Base-by-base conservation (phyloP, 2,113 vertebrate genomes). In the Archocentrus centrarchus region DNA sequence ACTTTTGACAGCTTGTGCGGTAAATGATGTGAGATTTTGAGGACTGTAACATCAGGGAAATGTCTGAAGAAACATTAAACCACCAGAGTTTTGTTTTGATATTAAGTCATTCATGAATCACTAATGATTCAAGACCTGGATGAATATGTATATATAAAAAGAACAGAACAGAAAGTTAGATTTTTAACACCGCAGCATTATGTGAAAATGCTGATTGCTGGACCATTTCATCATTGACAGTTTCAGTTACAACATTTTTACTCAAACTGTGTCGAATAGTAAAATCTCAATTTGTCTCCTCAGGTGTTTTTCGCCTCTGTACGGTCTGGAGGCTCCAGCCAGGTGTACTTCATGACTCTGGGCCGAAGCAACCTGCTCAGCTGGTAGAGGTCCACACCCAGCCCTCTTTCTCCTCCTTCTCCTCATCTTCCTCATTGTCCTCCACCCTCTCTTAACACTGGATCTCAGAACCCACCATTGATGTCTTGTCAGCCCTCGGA, bases 341-440 rank as follows among this genome's bases (percentile, higher is more conserved):
- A 99, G 96, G 98, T 99, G 62, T 99, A 99, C 96, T 99, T 99
- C 93, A 99, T 99, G 98, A 99, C 98, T 77, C 95, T 99, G 91
- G 98, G 98, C 77, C 97, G 98, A 93, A 99, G 97, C 95, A 99
- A 98, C 93, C 97, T 99, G 93, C 97, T 99, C 94, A 99, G 98
- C 96, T 99, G 98, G 98, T 99, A 98, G 97, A 96, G 95, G 92
- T 90, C 91, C 90, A 88, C 14, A 5, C 50, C 79, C 68, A 7
- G 30, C 62, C 81, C 80, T 86, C 68, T 32, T 81, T 81, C 79
- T 91, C 85, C 47, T 79, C 66, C 37, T 82, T 47, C 60, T 79
- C 59, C 47, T 78, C 83, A 58, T 81, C 79, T 47, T 87, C 81
- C 81, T 86, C 84, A 50, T 88, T 20, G 63, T 66, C 89, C 84